Conservation (phyloP, 1,140 invertebrate species). For the Carposina sasakii region DNA sequence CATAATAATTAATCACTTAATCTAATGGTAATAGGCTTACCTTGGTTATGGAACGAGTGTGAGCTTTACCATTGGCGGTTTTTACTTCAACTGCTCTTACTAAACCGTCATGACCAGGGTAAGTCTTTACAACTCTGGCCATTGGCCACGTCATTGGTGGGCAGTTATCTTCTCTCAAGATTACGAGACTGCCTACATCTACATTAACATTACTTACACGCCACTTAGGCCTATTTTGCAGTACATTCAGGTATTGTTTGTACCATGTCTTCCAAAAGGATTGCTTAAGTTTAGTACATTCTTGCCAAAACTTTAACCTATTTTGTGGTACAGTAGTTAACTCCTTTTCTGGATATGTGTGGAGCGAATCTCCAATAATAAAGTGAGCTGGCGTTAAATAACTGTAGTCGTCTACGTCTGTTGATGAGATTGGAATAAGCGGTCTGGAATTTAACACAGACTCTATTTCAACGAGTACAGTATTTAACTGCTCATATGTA, state of each 20-base stretch:
- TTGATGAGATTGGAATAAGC: background rate
- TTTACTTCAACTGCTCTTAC: conserved; percentile 1
- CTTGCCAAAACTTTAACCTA: conserved; percentile 1
- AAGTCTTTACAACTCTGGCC: background rate
- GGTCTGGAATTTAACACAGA: conserved; percentile 38
- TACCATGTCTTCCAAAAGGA: conserved; percentile 2
- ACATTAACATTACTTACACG: background rate
- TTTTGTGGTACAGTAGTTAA: background rate
- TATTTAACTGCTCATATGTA: conserved; percentile 32
- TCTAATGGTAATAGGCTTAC: background rate
- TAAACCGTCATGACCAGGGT: background rate
- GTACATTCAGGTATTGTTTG: background rate
- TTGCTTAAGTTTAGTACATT: background rate
- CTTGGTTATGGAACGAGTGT: background rate
- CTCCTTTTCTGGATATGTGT: background rate
- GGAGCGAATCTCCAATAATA: background rate
- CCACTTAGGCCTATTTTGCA: conserved; percentile 5
- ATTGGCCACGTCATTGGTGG: conserved; percentile 7
- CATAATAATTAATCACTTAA: no score
- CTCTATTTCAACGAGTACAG: conserved; percentile 32
- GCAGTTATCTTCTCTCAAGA: background rate
- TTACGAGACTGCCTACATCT: background rate
- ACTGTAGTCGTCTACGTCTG: background rate
- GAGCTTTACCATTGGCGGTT: conserved; percentile 1
- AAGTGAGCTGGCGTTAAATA: background rate